Evolutionary conservation across 2,888 invertebrate genomes (phyloP).

Genomic region (Lutraria lutraria): DNA sequence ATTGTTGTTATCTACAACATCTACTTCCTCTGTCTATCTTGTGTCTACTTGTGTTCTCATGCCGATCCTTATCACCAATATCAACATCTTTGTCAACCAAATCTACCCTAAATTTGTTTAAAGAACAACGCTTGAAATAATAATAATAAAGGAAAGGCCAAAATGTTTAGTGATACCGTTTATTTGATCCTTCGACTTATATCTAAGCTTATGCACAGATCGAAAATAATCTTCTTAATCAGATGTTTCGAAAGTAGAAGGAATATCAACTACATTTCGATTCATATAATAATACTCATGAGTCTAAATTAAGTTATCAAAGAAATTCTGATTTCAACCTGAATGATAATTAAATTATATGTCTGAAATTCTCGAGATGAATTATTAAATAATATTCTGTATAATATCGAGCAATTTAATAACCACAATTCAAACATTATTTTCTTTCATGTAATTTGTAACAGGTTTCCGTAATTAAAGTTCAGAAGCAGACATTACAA

Average conservation of each 20-base stretch:
- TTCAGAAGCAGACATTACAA: background rate
- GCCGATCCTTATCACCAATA: constrained; percentile 30
- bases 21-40: background rate
- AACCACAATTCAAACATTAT: background rate
- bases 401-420: background rate
- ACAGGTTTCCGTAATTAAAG: background rate
- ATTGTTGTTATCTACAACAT: constrained; percentile 17
- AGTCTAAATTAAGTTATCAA: too few species aligned
- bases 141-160: background rate
- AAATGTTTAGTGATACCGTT: background rate
- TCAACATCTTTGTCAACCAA: constrained; percentile 29
- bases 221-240: background rate
- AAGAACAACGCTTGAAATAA: constrained; percentile 9
- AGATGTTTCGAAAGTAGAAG: background rate
- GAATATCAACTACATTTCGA: background rate
- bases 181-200: background rate
- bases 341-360: too few species aligned
- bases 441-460: background rate
- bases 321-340: too few species aligned
- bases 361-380: too few species aligned
- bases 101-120: constrained; percentile 12
- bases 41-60: constrained; percentile 18
- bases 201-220: background rate
- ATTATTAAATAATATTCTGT: too few species aligned
- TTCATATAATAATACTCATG: too few species aligned